Evolutionary conservation across 2,113 vertebrate genomes (phyloP), one percentile per base, ranked within the genome.

Genomic region (Catharus minimus): DNA sequence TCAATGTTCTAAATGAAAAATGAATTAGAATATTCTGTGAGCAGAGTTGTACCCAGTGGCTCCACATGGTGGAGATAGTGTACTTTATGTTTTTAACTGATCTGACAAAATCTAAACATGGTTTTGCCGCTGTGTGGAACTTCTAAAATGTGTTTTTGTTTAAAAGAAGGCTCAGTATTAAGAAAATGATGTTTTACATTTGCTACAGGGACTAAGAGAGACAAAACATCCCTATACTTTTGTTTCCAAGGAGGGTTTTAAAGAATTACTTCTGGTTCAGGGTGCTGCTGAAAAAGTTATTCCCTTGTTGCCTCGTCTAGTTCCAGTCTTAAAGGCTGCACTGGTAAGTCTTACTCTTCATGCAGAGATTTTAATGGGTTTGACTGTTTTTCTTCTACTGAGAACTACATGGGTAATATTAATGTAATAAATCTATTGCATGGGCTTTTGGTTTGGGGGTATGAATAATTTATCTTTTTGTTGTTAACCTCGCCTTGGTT

Each of bases 221-320:
- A 98, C 97, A 11, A 98, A 96, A 57, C 97, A 98, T 64, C 98
- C 98, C 0, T 98, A 98, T 15, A 98, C 98, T 3, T 98, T 98
- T 92, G 97, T 98, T 64, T 98, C 98, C 44, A 97, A 97, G 89
- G 98, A 98, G 24, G 98, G 97, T 28, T 98, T 98, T 92, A 97
- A 96, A 91, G 97, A 98, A 75, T 82, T 98, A 41, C 97, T 98
- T 47, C 85, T 92, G 85, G 96, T 98, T 67, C 88, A 91, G 43
- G 97, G 87, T 64, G 98, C 98, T 87, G 17, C 93, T 61, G 98
- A 97, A 53, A 98, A 98, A 94, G 80, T 95, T 41, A n/a, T 95
- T 71, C 98, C 98, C 13, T 78, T 98, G 85, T 94, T 98, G 55
- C 97, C 98, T 66, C 97, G 96, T 71, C 91, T 98, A 32, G 74